A percentile compares a stretch with the other conserved stretches of the same genome.
These are phyloP conservation scores for Enteromius paludinosus DNA, from an alignment of 2,797 vertebrate genomes.

Conservation along the genomic window DNA sequence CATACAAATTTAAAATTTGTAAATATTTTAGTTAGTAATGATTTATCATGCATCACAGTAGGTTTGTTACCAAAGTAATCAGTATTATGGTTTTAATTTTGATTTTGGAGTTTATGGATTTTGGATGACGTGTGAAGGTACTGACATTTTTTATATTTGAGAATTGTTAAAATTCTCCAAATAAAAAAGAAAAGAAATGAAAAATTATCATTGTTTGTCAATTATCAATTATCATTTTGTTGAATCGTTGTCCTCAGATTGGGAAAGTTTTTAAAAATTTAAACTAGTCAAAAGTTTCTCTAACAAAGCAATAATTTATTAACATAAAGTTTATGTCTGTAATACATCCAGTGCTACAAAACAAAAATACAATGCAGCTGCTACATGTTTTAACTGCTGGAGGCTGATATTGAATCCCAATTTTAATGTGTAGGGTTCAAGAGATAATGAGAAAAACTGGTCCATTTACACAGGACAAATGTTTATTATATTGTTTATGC, in stretches of 20 bases:
- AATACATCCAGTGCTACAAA: background rate
- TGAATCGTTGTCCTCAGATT: too few relatives aligned
- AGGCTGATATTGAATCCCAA: background rate
- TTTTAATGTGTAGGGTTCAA: background rate
- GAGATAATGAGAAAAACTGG: background rate
- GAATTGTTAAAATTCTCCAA: background rate
- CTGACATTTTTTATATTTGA: background rate
- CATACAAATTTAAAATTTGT: too few relatives aligned
- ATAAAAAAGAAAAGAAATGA: too few relatives aligned
- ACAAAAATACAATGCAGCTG: background rate
- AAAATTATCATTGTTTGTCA: too few relatives aligned
- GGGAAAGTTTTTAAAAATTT: background rate
- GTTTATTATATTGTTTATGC: constrained; percentile 1
- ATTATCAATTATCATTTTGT: too few relatives aligned
- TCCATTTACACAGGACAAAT: background rate
- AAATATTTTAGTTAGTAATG: background rate
- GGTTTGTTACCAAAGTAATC: background rate
- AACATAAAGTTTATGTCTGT: background rate
- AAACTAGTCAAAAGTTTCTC: background rate
- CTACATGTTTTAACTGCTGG: background rate
- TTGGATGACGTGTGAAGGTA: background rate
- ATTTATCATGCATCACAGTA: background rate
- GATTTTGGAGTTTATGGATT: background rate
- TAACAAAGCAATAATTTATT: background rate
- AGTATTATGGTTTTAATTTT: background rate